These are phyloP conservation scores for Pocillopora meandrina DNA, from an alignment of 92 coral and sea anemone species.

Conservation along the genomic window DNA sequence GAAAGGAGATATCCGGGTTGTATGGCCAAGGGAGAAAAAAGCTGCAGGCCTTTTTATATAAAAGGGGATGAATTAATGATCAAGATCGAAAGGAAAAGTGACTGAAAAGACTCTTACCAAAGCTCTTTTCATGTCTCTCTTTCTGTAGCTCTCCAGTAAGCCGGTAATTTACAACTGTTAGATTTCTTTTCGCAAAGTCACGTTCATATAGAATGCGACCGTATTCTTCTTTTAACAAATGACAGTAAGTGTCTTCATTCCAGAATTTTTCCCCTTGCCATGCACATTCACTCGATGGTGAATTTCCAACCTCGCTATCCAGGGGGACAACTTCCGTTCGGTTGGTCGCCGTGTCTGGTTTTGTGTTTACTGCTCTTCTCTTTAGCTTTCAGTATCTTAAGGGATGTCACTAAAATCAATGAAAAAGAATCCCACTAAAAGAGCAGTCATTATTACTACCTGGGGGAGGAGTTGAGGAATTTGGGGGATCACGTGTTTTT, in stretches of 20 bases:
- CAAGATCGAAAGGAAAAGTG: neutral
- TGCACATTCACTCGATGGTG: neutral
- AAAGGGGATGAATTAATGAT: no score
- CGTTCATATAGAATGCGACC: conserved; percentile 13
- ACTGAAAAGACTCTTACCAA: neutral
- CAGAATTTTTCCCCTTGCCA: neutral
- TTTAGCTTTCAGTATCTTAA: no score
- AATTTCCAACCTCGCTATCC: neutral
- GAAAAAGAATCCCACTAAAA: no score
- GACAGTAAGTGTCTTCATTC: neutral
- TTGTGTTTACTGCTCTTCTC: no score
- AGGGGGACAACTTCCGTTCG: neutral
- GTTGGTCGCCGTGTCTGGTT: neutral
- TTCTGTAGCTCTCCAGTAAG: neutral
- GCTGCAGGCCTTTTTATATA: no score
- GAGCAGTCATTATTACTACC: no score
- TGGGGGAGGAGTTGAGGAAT: no score
- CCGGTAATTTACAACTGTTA: conserved; percentile 4
- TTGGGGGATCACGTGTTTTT: no score
- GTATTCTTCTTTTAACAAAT: neutral
- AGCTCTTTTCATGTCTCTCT: neutral
- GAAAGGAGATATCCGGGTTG: no score
- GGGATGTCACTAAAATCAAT: no score
- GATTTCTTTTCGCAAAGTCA: conserved; percentile 9
- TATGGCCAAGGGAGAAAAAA: no score